Conservation (phyloP, 1,140 invertebrate genomes). For the Eueides isabella region DNA sequence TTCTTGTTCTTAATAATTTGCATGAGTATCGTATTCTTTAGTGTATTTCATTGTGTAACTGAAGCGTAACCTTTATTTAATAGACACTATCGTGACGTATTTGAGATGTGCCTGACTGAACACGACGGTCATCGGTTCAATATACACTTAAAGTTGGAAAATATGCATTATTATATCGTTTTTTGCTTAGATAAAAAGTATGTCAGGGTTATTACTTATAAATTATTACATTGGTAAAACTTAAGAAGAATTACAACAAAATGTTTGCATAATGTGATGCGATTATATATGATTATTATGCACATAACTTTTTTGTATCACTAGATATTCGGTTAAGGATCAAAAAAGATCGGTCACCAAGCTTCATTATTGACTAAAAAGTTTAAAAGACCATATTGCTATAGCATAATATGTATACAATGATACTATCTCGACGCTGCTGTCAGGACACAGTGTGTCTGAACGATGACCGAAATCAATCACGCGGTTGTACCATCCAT, state of each 20-base stretch:
- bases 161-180: background rate
- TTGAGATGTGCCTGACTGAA: background rate
- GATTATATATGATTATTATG: no score
- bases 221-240: no score
- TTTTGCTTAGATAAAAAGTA: background rate
- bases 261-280: no score
- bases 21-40: background rate
- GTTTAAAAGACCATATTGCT: no score
- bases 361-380: no score
- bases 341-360: no score
- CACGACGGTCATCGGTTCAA: background rate
- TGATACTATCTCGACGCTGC: background rate
- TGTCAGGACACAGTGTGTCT: conserved; percentile 28
- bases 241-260: no score
- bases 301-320: no score
- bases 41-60: background rate
- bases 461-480: conserved; percentile 50
- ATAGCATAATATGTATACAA: no score
- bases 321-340: no score
- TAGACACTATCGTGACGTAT: background rate
- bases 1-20: background rate
- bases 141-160: background rate
- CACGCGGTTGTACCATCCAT: conserved; percentile 58
- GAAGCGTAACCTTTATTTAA: background rate
- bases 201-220: no score